Conservation (phyloP, 2,888 invertebrate species). For the Lymantria dispar region DNA sequence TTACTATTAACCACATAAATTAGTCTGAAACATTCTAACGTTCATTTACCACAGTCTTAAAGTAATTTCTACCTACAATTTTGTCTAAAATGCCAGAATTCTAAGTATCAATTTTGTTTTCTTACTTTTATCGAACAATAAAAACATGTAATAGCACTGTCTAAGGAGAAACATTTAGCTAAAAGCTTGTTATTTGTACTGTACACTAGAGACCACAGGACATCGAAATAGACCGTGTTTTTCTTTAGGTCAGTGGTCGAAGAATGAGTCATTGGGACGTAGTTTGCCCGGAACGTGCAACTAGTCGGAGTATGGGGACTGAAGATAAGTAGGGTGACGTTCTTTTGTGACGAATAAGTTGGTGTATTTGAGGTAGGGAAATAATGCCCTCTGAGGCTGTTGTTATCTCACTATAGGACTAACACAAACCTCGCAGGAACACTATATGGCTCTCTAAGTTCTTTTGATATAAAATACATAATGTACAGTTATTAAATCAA, state of each 20-base stretch:
- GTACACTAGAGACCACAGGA: constrained; percentile 10
- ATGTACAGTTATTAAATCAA: too few species aligned
- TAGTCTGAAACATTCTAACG: too few species aligned
- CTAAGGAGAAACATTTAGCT: constrained; percentile 24
- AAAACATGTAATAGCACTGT: constrained; percentile 14
- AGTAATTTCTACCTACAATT: neutral
- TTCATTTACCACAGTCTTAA: neutral
- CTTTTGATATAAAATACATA: too few species aligned
- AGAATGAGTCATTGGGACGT: constrained; percentile 17
- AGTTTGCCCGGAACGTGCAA: constrained; percentile 22
- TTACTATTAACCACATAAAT: too few species aligned
- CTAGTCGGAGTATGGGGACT: constrained; percentile 17
- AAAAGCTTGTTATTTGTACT: constrained; percentile 27
- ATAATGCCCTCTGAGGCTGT: too few species aligned
- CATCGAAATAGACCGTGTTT: constrained; percentile 24
- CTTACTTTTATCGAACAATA: neutral
- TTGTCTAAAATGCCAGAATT: neutral
- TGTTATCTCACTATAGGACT: too few species aligned
- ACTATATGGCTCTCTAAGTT: too few species aligned
- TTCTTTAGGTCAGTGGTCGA: constrained; percentile 16
- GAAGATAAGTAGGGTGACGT: constrained; percentile 27
- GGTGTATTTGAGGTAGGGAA: too few species aligned
- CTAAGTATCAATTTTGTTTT: constrained; percentile 3
- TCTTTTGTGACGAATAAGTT: neutral
- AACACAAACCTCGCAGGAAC: too few species aligned